Evolutionary conservation across 2,797 vertebrate genomes (phyloP), one percentile per base, ranked within the genome.

Genomic region (Argentina silus): DNA sequence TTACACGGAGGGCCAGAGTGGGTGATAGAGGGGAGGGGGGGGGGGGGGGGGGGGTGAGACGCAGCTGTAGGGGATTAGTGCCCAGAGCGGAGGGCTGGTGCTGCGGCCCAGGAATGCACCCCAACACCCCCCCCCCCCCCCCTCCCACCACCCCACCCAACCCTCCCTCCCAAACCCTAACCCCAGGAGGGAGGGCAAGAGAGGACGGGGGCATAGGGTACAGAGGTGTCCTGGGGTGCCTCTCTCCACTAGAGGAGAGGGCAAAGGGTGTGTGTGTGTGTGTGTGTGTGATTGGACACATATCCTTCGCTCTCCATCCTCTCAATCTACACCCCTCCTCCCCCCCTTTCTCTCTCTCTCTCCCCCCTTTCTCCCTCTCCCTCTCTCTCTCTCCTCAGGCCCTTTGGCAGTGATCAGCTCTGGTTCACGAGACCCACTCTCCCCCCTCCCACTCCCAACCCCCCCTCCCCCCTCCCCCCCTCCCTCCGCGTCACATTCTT

Each of bases 31-130:
- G 19, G 23, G 66, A 23, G 23, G 81, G 80, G 87, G 83, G 81
- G 79, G 81, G 80, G 77, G 79, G 83, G 76, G 67, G 87, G 90
- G 81, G 85, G 88, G 83, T 91, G 91, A 92, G 91, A 94, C 96
- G 95, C 96, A 98, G 97, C 97, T 98, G 97, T 95, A 94, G 95
- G 95, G 96, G 96, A 98, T 98, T 98, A 98, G 87, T 92, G 94
- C 96, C 96, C 93, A 95, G 95, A 97, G 95, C 95, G 93, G 94
- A 94, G 83, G 85, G 88, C 80, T 88, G 80, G 65, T 77, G 93
- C 87, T 80, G 90, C 88, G 93, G 94, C 93, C 88, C 95, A 96
- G 96, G 96, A 97, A 98, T 97, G 96, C 93, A 93, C 95, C 81
- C 72, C 55, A 17, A 64, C 62, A 45, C 42, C 36, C 50, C 23